Base-by-base conservation (phyloP, 2,888 invertebrate genomes). In the Cryptosula pallasiana region DNA sequence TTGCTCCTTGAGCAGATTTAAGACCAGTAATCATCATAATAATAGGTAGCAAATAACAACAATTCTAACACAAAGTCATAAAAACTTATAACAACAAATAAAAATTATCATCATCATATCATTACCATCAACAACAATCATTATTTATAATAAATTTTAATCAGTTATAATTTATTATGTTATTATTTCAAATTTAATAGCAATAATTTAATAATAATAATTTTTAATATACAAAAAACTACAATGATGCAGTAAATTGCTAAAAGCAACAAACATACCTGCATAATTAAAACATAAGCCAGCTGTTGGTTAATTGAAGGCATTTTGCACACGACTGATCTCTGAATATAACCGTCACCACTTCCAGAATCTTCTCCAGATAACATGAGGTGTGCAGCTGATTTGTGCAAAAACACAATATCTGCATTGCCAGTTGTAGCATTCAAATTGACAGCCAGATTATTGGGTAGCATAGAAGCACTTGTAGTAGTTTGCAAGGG, bases 401-500 rank as follows among this genome's bases (percentile, higher is more conserved):
- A 63, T 63, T 63, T 63, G 63, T 63, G 63, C 2, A 63, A 9
- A 27, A 32, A 63, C n/a, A 63, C 27, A 29, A 63, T 27, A n/a
- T 32, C 32, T 13, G 45, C 45, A 45, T 20, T 20, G 5, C 9
- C 32, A 9, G 9, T 32, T 2, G 63, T 3, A 13, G 63, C 20
- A 5, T 63, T 25, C 3, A 63, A 34, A 32, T 32, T 63, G 9
- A 63, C 63, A 13, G 63, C 27, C 63, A 63, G 32, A 32, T 63
- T 63, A 27, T 63, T 63, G 5, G 27, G 63, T 32, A 63, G 34
- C 63, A 63, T 63, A 3, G 63, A 63, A 2, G 63, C 63, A 63
- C 63, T 63, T 9, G 32, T 32, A 45, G 9, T 45, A 45, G 45
- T 20, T 45, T 13, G 5, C 9, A 63, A 29, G 2, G 29, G 27